Evolutionary conservation across 2,888 invertebrate genomes (phyloP).

Genomic region (Microctonus brassicae): DNA sequence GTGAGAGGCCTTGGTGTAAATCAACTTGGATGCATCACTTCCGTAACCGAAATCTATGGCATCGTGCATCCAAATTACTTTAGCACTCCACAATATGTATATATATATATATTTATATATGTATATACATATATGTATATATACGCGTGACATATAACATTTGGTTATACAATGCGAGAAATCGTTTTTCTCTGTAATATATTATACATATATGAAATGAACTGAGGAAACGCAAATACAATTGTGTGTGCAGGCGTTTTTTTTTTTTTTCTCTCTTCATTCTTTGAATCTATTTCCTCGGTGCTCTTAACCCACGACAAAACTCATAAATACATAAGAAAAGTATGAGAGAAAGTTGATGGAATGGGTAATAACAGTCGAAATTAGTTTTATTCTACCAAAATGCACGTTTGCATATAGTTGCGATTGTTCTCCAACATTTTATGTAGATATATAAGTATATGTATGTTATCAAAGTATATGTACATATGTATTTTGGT

Average conservation of each 20-base stretch:
- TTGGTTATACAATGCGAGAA: neutral
- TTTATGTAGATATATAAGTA: neutral
- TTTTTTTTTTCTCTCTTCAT: too few relatives aligned
- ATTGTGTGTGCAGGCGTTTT: neutral
- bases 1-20: conserved; percentile 42
- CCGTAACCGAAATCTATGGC: conserved; percentile 39
- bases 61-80: conserved; percentile 39
- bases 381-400: conserved; percentile 42
- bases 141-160: neutral
- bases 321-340: conserved; percentile 15
- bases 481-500: neutral
- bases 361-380: conserved; percentile 39
- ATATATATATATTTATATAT: too few relatives aligned
- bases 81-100: too few relatives aligned
- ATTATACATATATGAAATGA: neutral
- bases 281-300: conserved; percentile 24
- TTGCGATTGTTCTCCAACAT: neutral
- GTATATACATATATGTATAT: too few relatives aligned
- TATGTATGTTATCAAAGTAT: neutral
- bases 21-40: conserved; percentile 49
- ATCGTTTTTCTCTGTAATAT: neutral
- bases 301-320: conserved; percentile 6
- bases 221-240: neutral
- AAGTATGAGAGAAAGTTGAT: neutral
- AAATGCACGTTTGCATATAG: neutral